Base-by-base conservation (phyloP, 1,140 invertebrate genomes). In the Ladona fulva region DNA sequence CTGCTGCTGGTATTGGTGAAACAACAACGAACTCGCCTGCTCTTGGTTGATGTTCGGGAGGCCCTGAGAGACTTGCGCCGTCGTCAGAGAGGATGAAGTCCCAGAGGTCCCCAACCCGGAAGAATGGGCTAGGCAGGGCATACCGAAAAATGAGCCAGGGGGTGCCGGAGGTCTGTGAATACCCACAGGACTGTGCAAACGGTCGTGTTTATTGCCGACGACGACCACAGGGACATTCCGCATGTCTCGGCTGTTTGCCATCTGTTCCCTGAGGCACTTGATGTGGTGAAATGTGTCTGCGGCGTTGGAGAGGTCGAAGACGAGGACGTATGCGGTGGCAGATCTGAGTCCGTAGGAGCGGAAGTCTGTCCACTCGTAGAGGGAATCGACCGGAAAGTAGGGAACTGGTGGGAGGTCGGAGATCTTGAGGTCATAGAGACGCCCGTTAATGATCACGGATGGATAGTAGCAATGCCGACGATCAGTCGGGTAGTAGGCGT, bases 141-240 rank as follows among this genome's bases (percentile, higher is more conserved):
- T 22, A 5, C 52, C 52, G 52, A 66, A 66, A 66, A 66, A 66
- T 3, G 52, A 66, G 52, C 52, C 52, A 12, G 52, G 52, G n/a
- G 52, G 52, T 5, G 14, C 16, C 1, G 14, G 52, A 12, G 52
- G n/a, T 19, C 52, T 16, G 52, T 16, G 3, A 3, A 12, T 22
- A 1, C 52, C 24, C 73, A 29, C 37, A 14, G 25, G 14, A 19
- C 77, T 82, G 82, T 66, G 78, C 74, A 93, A 84, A 78, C 94
- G 87, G 84, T 98, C 96, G 83, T 94, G 93, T 85, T 98, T 98
- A 87, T 97, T 98, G 44, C 95, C 96, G 66, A 97, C 95, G 16
- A 98, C 94, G 79, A 97, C 89, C 52, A 97, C 89, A 16, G 95
- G 95, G 66, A 97, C 93, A 82, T 95, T 94, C 82, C 94, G 91